Evolutionary conservation across 2,888 invertebrate genomes (phyloP), one percentile per base, ranked within the genome.

Genomic region (Drosophila nr. fundita): DNA sequence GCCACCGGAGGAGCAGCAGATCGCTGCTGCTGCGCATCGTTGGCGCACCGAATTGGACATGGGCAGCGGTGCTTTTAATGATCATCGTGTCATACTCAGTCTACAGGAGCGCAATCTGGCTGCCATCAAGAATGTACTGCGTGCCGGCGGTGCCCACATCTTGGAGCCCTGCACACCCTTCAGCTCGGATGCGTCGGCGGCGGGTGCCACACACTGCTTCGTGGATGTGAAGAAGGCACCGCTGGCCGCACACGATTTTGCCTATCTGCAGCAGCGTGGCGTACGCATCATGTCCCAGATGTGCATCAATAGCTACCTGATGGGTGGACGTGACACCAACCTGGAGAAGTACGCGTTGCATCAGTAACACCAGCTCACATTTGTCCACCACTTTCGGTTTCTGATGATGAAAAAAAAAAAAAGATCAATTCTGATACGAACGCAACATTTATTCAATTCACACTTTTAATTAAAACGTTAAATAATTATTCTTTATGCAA

Each of bases 131-230:
- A 93, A 97, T 68, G 95, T 98, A 0, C 94, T 98, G 45, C 94
- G 94, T 62, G 97, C 97, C 0, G 98, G 98, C 0, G 96, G 95
- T 0, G 98, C 97, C 0, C 90, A 88, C 1, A 95, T 97, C 30
- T 92, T 96, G 0, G 94, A 95, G 38, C 94, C 91, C 0, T 64
- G 75, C 10, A 64, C 90, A 11, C 93, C 93, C 0, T 92, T 90
- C 48, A 73, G 81, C 21, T 55, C 68, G 0, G 88, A 88, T 53
- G 45, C 75, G 1, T 24, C 69, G 10, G 65, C 85, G 3, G 38
- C 58, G 2, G 72, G 62, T 15, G 93, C 91, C 29, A 92, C 92
- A 0, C 93, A 93, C 73, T 93, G 93, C 55, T 92, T 92, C 64
- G 92, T 93, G 1, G 93, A 93, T 27, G 59, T 79, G 0, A 92